Evolutionary conservation across 2,113 vertebrate genomes (phyloP).

Genomic region (Ammodytes marinus): DNA sequence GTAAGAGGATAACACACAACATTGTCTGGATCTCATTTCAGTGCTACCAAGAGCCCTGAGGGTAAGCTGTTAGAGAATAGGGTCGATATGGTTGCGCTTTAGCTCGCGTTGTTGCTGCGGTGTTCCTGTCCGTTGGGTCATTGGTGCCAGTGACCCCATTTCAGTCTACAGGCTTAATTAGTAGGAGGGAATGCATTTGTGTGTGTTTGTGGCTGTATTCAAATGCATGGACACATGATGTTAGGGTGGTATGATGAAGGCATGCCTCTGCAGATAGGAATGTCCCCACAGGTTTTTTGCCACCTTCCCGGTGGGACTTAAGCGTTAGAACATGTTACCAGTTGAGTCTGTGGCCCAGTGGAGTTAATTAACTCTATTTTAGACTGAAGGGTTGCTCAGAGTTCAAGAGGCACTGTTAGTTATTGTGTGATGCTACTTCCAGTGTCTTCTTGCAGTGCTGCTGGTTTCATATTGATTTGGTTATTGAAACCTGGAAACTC

Average conservation of each 20-base stretch:
- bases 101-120: slow-evolving; percentile 4
- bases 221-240: slow-evolving; percentile 18
- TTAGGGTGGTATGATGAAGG: slow-evolving; percentile 1
- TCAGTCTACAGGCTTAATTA: background rate
- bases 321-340: slow-evolving; percentile 18
- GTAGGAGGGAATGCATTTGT: background rate
- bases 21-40: slow-evolving; percentile 40
- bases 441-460: background rate
- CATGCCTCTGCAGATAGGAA: background rate
- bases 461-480: slow-evolving; percentile 53
- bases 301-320: slow-evolving; percentile 1
- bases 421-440: slow-evolving; percentile 10
- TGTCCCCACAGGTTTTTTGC: slow-evolving; percentile 27
- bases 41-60: slow-evolving; percentile 29
- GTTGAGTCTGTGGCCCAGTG: slow-evolving; percentile 28
- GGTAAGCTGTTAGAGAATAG: slow-evolving; percentile 2
- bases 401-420: slow-evolving; percentile 22
- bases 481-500: slow-evolving; percentile 44
- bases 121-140: slow-evolving; percentile 37
- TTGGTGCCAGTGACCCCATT: slow-evolving; percentile 35
- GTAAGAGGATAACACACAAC: slow-evolving; percentile 2
- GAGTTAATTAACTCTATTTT: slow-evolving; percentile 35
- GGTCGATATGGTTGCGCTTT: slow-evolving; percentile 45
- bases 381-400: slow-evolving; percentile 6
- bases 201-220: slow-evolving; percentile 14